Evolutionary conservation across 92 coral and sea anemone species (phyloP), one percentile per base, ranked within the genome.

Genomic region (Bergia sp.): DNA sequence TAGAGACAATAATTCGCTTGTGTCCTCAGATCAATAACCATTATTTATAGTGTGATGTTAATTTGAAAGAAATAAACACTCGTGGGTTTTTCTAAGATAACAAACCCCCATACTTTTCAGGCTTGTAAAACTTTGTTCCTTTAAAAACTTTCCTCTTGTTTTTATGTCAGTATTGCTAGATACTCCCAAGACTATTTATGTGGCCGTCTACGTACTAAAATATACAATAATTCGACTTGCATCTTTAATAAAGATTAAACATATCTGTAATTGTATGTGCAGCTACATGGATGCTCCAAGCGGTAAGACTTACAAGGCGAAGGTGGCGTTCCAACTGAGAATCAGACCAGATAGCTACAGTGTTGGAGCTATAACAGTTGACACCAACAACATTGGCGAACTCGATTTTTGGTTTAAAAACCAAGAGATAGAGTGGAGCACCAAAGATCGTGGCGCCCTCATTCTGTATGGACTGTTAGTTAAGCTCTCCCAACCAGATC

Each of bases 341-440:
- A 91, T 95, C 91, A 73, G 91, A 79, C 98, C 98, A 18, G 89
- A 87, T 45, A 88, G 93, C 74, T 95, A 95, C 75, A 86, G 86
- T 13, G 91, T 95, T 69, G 98, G 96, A 7, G 87, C 89, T 57
- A 90, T 92, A 78, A 95, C 98, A 18, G 86, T 95, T 71, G 95
- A 91, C 5, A 93, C 95, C 12, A 5, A 42, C 5, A 2, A 2
- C 50, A 80, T 87, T 13, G 82, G 79, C 11, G 94, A 92, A 49
- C 92, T 95, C 73, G 96, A 93, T 74, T 92, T 96, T 18, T 90
- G 93, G 86, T 91, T 95, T 73, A 95, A 92, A 55, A 93, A 95
- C 77, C 93, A 95, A 36, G 96, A 95, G 72, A 91, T 95, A 44
- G 98, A 95, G 82, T 95, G 98, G 98, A 90, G 90, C 12, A 95